Evolutionary conservation across 2,113 vertebrate species (phyloP).

Genomic region (Callorhinus ursinus): DNA sequence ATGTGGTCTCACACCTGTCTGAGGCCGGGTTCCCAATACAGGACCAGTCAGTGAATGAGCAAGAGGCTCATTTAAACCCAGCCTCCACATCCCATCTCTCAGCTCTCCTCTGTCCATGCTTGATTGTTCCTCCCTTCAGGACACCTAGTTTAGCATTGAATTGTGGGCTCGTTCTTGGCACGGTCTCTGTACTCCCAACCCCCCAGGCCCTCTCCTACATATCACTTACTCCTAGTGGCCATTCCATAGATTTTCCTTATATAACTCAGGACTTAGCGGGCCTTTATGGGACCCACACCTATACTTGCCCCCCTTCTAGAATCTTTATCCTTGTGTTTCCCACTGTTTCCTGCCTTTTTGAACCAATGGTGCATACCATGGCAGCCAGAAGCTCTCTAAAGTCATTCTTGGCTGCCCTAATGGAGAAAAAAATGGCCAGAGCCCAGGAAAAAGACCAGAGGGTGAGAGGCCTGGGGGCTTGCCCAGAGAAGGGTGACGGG

Average conservation of each 20-base stretch:
- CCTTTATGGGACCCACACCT: not conserved
- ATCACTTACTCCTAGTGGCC: not conserved
- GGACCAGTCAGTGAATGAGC: not conserved
- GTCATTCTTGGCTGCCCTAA: not conserved
- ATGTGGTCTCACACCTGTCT: not conserved
- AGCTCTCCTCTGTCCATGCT: not conserved
- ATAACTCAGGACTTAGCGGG: not conserved
- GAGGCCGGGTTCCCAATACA: too few relatives aligned
- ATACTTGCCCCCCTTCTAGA: not conserved
- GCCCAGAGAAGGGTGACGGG: not conserved
- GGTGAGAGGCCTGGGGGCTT: not conserved
- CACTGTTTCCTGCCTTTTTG: not conserved
- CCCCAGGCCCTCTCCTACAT: fast-evolving
- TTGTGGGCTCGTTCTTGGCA: not conserved
- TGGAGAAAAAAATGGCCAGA: not conserved
- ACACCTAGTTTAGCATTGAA: not conserved
- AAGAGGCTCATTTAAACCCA: not conserved
- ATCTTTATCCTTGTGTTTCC: not conserved
- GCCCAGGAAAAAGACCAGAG: not conserved
- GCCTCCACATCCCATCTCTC: not conserved
- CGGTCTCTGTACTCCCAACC: not conserved
- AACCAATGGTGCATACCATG: not conserved
- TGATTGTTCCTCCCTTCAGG: not conserved
- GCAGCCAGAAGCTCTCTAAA: not conserved
- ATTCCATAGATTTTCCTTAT: not conserved